Base-by-base conservation (phyloP, 2,113 vertebrate species). In the Dipodomys spectabilis region DNA sequence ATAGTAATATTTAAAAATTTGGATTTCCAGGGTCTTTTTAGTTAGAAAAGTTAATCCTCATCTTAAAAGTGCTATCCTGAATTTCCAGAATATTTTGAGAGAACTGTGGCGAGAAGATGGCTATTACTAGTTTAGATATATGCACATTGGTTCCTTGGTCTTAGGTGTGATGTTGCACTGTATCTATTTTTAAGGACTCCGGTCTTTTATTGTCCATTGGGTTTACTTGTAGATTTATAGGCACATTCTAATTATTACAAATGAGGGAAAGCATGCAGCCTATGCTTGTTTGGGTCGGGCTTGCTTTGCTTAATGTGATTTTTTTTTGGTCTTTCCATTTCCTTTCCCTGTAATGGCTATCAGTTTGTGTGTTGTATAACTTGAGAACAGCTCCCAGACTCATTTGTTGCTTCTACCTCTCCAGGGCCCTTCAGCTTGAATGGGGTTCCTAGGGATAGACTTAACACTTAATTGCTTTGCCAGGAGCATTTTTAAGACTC, bases 31-130 rank as follows among this genome's bases (percentile, higher is more conserved):
- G 32, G 4, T 30, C 28, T 77, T 53, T 84, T 92, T 62, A 90
- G 69, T 87, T 62, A 84, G 68, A 90, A 84, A 94, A 45, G n/a
- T 87, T 77, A 67, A 81, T n/a, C 78, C 19, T 67, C 20, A 78
- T n/a, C 45, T 84, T 88, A 69, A 15, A 89, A 13, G 1, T 19
- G 7, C 65, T 72, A n/a, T 32, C 27, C 30, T 78, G 27, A 83
- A 90, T 57, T 77, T 92, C 20, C 30, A 83, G 62, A 82, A 57
- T 64, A 84, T 85, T 60, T 62, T 87, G 74, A 87, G 25, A 67
- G 32, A 84, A 57, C 53, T 32, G 69, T 9, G 20, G 12, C 7
- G 25, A 71, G 65, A 80, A 35, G 80, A 39, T 85, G n/a, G 44
- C 67, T 44, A 71, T 22, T 72, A 53, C 13, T 82, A 68, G 90